These are phyloP conservation scores for Patagioenas fasciata DNA, from an alignment of 2,113 vertebrate species.

Conservation along the genomic window DNA sequence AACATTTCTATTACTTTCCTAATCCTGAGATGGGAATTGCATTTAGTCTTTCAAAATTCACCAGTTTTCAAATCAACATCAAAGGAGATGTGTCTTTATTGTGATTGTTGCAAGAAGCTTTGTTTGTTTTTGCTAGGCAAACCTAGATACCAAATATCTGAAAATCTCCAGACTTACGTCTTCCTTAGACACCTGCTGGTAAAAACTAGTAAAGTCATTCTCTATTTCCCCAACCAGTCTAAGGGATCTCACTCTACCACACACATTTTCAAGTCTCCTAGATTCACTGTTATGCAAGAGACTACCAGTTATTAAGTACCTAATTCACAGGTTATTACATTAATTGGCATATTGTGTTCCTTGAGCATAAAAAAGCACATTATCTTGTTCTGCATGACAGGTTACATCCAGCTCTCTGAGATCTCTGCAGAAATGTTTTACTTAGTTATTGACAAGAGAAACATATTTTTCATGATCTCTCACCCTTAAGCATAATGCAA, in stretches of 20 bases:
- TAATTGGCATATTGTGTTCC: background rate
- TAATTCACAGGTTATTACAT: background rate
- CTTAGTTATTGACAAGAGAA: background rate
- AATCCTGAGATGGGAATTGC: background rate
- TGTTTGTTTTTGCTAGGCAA: background rate
- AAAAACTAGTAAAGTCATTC: background rate
- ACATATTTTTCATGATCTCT: background rate
- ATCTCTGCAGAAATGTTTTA: background rate
- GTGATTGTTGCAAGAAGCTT: background rate
- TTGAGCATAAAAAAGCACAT: background rate
- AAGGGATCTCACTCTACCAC: background rate
- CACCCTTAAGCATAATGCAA: background rate
- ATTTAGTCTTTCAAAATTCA: background rate
- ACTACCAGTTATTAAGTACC: background rate
- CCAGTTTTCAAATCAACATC: background rate
- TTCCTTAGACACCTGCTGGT: conserved; percentile 3
- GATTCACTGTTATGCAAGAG: background rate
- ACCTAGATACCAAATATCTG: background rate
- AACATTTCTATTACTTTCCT: background rate
- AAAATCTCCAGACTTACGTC: background rate
- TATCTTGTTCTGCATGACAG: background rate
- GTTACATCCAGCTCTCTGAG: background rate
- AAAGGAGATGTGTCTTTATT: background rate
- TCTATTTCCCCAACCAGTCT: background rate
- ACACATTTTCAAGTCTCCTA: background rate